phyloP scores from a whole-genome alignment of 1,140 invertebrate genomes.

The Mactra quadrangularis region DNA sequence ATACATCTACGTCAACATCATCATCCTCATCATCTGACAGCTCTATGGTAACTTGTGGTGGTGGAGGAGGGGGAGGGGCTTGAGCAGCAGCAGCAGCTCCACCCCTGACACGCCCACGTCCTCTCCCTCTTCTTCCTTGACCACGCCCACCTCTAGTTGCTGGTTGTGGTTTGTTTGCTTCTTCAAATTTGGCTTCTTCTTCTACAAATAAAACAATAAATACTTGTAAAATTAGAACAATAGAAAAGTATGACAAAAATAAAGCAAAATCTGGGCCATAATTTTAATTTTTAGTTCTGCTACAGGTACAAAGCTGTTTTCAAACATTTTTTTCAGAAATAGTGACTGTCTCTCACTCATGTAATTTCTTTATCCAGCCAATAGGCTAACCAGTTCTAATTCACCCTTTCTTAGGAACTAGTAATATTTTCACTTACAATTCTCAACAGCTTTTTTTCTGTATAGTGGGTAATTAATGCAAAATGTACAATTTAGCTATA shows the following conservation, averaged over 20 bases:
- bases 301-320: too few relatives aligned
- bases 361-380: too few relatives aligned
- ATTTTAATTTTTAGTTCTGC: neutral
- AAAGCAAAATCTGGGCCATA: neutral
- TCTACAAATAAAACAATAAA: conserved; percentile 8
- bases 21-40: neutral
- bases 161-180: conserved; percentile 46
- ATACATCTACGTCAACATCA: conserved; percentile 5
- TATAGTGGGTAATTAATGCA: too few relatives aligned
- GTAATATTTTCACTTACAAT: too few relatives aligned
- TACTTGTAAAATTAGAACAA: neutral
- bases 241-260: neutral
- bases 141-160: neutral
- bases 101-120: conserved; percentile 10
- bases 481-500: too few relatives aligned
- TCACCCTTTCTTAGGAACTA: too few relatives aligned
- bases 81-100: neutral
- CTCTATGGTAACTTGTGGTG: neutral
- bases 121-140: conserved; percentile 11
- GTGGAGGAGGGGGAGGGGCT: neutral
- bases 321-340: too few relatives aligned
- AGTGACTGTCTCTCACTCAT: too few relatives aligned
- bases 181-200: conserved; percentile 51
- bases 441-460: too few relatives aligned
- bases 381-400: too few relatives aligned